Conservation (phyloP, 2,888 invertebrate species). For the Hirudinaria manillensis region DNA sequence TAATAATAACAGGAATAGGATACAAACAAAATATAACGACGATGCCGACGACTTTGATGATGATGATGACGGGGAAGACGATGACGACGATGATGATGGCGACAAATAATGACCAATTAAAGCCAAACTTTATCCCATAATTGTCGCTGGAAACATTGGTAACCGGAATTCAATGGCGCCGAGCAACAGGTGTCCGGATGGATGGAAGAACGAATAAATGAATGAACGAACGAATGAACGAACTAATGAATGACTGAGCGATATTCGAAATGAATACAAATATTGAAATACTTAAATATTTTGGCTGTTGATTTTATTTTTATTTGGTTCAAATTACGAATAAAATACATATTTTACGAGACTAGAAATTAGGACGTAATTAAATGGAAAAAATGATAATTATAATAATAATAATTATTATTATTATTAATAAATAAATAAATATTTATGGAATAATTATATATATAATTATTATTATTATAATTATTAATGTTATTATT, state of each 20-base stretch:
- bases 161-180: no score
- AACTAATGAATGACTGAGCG: no score
- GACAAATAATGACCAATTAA: conserved; percentile 2
- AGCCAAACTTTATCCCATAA: no score
- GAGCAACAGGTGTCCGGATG: no score
- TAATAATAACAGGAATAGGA: conserved; percentile 26
- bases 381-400: conserved; percentile 24
- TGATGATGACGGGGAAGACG: conserved; percentile 19
- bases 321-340: no score
- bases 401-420: conserved; percentile 22
- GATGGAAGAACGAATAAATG: no score
- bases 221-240: not conserved
- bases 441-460: not conserved
- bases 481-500: not conserved
- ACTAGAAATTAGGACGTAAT: no score
- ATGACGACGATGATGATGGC: conserved; percentile 10
- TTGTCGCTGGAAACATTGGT: no score
- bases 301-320: no score
- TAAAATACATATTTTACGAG: no score
- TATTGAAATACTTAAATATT: no score
- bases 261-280: no score
- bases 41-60: conserved; percentile 1
- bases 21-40: conserved; percentile 4
- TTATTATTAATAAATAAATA: not conserved
- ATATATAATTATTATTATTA: not conserved